phyloP scores from a whole-genome alignment of 2,888 invertebrate species.

The Teleogryllus oceanicus region DNA sequence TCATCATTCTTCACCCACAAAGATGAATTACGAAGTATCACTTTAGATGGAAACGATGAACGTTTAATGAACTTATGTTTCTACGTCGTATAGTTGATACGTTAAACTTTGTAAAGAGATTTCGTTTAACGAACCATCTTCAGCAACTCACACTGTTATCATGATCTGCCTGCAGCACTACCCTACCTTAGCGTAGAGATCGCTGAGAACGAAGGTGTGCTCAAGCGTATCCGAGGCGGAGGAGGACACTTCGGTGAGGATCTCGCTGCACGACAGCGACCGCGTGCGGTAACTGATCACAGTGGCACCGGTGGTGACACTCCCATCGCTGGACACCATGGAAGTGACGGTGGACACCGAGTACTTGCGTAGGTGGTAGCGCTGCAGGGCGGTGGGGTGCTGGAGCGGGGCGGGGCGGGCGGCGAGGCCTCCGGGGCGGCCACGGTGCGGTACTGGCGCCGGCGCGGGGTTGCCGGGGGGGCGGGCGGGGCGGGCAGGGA shows the following conservation, averaged over 20 bases:
- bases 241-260: conserved; percentile 12
- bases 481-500: background rate
- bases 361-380: background rate
- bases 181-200: background rate
- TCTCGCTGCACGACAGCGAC: background rate
- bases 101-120: too few relatives aligned
- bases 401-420: background rate
- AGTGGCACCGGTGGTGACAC: background rate
- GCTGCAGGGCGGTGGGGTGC: background rate
- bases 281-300: background rate
- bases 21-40: too few relatives aligned
- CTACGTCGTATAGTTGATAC: too few relatives aligned
- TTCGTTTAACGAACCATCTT: too few relatives aligned
- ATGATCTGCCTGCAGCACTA: too few relatives aligned
- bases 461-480: background rate
- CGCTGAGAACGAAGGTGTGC: background rate
- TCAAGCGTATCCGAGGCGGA: background rate
- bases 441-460: background rate
- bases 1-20: too few relatives aligned
- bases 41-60: too few relatives aligned
- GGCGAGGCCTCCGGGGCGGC: background rate
- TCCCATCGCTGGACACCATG: background rate
- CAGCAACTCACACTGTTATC: too few relatives aligned
- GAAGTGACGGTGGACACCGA: background rate
- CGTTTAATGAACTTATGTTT: too few relatives aligned